Evolutionary conservation across 2,797 vertebrate genomes (phyloP), one percentile per base, ranked within the genome.

Genomic region (Apodemus agrarius): DNA sequence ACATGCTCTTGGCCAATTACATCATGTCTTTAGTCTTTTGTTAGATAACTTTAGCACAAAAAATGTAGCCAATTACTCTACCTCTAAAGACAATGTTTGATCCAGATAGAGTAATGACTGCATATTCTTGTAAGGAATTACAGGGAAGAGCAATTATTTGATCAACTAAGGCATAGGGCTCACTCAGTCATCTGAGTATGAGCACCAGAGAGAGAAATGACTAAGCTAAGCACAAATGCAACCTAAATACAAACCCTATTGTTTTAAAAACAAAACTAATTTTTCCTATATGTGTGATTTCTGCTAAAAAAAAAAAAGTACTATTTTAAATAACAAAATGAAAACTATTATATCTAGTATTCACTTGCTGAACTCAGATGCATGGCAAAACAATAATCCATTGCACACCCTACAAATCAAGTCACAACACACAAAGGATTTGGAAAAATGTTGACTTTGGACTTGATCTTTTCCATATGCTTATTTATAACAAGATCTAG

Each of bases 341-440:
- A 59, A 89, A 10, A 78, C 85, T 72, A 79, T 26, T 78, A 90
- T 31, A 67, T 72, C 67, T 83, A 94, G 31, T 54, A 75, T 52
- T 89, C 26, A 95, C 49, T 57, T 88, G 78, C 65, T 92, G 96
- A 92, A 96, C 88, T 95, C 57, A 96, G 40, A 88, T 91, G 29
- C 61, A 84, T 24, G 7, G 87, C 16, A 95, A 95, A 96, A 96
- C 31, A 89, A 83, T 89, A 96, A 96, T 59, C 21, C 59, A 93
- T 90, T 84, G 46, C 79, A 82, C 22, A 81, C 57, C 89, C 89
- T 90, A 94, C 31, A 97, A 89, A 97, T 90, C 61, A 94, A 96
- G 46, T 75, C 49, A 88, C n/a, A 46, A 37, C 49, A 57, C 52
- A 57, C 37, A 49, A 40, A 75, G 19, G 63, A 16, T 0, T 1